phyloP scores from a whole-genome alignment of 2,888 invertebrate species.

The Crematogaster levior region DNA sequence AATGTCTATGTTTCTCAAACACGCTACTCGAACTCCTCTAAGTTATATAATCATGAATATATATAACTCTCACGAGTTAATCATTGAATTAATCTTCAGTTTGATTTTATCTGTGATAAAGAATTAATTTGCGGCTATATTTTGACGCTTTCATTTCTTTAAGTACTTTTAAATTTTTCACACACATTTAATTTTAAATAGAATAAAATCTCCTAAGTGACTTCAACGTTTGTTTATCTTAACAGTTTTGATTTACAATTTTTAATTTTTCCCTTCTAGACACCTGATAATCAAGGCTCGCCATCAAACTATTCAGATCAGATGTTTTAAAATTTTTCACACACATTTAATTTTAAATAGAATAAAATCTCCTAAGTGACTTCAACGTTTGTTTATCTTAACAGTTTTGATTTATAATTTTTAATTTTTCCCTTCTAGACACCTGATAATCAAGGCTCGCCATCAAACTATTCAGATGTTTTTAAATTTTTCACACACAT shows the following conservation, averaged over 20 bases:
- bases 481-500: background rate
- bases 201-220: background rate
- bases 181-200: too few species aligned
- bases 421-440: constrained; percentile 68
- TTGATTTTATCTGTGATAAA: background rate
- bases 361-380: background rate
- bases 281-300: constrained; percentile 71
- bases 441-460: constrained; percentile 70
- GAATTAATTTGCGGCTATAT: background rate
- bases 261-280: constrained; percentile 65
- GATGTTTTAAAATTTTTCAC: too few species aligned
- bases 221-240: background rate
- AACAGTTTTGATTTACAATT: background rate
- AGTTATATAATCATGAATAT: too few species aligned
- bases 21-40: background rate
- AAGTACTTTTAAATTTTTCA: background rate
- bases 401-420: background rate
- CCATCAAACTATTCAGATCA: too few species aligned
- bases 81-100: background rate
- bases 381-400: background rate
- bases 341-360: too few species aligned
- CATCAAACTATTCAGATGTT: constrained; percentile 24
- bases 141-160: background rate
- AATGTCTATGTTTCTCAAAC: background rate
- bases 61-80: background rate